Evolutionary conservation across 1,140 invertebrate species (phyloP), one percentile per base, ranked within the genome.

Genomic region (Halictus rubicundus): DNA sequence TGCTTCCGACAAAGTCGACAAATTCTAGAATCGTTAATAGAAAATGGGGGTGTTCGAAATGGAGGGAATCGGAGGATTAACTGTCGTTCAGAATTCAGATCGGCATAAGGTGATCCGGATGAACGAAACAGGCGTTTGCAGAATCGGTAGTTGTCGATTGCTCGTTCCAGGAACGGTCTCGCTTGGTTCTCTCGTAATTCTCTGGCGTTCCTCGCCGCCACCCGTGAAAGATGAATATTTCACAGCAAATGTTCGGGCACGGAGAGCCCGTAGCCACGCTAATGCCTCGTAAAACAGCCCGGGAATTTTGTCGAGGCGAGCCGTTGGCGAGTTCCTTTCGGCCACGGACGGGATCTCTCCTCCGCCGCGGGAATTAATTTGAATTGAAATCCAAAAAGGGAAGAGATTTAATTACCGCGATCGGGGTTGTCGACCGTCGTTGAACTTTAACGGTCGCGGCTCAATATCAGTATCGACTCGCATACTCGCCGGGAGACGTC

Each of bases 201-300:
- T 64, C 9, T 0, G 39, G n/a, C 19, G n/a, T 63, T 80, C 46
- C 46, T 32, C 6, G 16, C 46, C 21, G 39, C 39, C 42, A 14
- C n/a, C 32, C 16, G 59, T 37, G 37, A 80, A 57, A 39, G 46
- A 75, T 75, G 54, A 66, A 69, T 76, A 69, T 80, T 69, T 80
- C 78, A 69, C 23, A 46, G 42, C 12, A 37, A 76, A 69, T 52
- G 68, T 80, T 32, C 32, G 57, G 57, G 54, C 49, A 37, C n/a
- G 39, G 61, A 49, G 49, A 76, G 12, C 1, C 27, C 27, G 42
- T 14, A 69, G 57, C 25, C 42, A 77, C 49, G 27, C 65, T 76
- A 76, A 68, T 76, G 64, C 39, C 32, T 76, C 23, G 63, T 66
- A 68, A 75, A 75, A 80, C 68, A 25, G 71, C 46, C 46, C 16